Evolutionary conservation across 2,888 invertebrate genomes (phyloP), one percentile per base, ranked within the genome.

Genomic region (Eupithecia insigniata): DNA sequence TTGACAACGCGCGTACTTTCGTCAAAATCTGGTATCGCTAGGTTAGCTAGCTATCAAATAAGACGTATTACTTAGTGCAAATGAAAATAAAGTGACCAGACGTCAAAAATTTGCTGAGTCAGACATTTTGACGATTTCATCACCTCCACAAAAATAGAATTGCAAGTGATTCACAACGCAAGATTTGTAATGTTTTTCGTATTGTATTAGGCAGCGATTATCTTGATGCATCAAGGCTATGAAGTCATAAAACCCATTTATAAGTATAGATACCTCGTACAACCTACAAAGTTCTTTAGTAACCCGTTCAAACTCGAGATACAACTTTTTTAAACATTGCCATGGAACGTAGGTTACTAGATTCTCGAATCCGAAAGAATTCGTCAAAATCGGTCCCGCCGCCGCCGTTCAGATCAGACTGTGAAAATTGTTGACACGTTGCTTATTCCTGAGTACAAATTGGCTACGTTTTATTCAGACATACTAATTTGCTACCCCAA

Each of bases 161-260:
- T 30, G 18, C 30, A 30, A 46, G 22, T 66, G 66, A 46, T 43
- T 66, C 66, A 66, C 66, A 66, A n/a, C 10, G 18, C 46, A 66
- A 64, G 12, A 34, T 64, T 64, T 64, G 64, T 64, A 69, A 64
- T 55, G 34, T 46, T 46, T 5, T 51, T 51, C 22, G 46, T 64
- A 55, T 22, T 36, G 64, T n/a, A n/a, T n/a, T n/a, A n/a, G n/a
- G n/a, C n/a, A n/a, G n/a, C 26, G 39, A 69, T 69, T 61, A 62
- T 64, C 64, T 22, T 39, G 64, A 64, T n/a, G 61, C 34, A 22
- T 34, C 12, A n/a, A 12, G 18, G 18, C 1, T 62, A 62, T n/a
- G 34, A 12, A n/a, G 61, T 62, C 61, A 62, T 62, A 55, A 26
- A 55, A 51, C 12, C 26, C 12, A 26, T 55, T 22, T 51, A 51